Percentiles rank a stretch among this genome's conserved stretches.
Conservation (phyloP, 2,113 vertebrate species). For the Lathamus discolor region DNA sequence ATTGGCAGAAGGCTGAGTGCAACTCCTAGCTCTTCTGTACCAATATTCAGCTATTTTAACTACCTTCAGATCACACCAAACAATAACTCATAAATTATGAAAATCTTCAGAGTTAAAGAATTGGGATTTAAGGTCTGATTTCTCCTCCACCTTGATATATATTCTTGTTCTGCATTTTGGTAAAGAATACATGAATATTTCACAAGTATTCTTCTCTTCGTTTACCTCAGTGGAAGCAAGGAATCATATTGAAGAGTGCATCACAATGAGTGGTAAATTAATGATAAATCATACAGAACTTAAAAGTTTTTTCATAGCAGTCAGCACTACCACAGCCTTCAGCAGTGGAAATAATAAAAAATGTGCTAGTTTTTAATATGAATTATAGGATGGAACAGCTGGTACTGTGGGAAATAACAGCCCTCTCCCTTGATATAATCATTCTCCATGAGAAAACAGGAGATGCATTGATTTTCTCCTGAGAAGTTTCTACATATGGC, state of each 20-base stretch:
- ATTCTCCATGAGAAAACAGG: neutral
- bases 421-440: neutral
- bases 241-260: neutral
- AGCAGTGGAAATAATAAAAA: neutral
- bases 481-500: neutral
- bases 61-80: neutral
- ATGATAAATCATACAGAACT: neutral
- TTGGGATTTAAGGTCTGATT: neutral
- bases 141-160: neutral
- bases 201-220: neutral
- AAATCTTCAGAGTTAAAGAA: neutral
- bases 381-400: neutral
- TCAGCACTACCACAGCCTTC: neutral
- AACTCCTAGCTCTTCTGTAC: neutral
- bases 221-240: neutral
- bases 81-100: neutral
- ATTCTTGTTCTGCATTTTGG: neutral
- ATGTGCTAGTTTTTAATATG: neutral
- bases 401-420: neutral
- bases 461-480: neutral
- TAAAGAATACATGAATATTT: neutral
- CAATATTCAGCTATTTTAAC: neutral
- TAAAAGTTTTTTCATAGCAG: neutral
- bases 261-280: neutral
- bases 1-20: neutral